Percentiles rank a stretch among this genome's conserved stretches.
Evolutionary conservation across 2,113 vertebrate genomes (phyloP).

Genomic region (Hemiscyllium ocellatum): DNA sequence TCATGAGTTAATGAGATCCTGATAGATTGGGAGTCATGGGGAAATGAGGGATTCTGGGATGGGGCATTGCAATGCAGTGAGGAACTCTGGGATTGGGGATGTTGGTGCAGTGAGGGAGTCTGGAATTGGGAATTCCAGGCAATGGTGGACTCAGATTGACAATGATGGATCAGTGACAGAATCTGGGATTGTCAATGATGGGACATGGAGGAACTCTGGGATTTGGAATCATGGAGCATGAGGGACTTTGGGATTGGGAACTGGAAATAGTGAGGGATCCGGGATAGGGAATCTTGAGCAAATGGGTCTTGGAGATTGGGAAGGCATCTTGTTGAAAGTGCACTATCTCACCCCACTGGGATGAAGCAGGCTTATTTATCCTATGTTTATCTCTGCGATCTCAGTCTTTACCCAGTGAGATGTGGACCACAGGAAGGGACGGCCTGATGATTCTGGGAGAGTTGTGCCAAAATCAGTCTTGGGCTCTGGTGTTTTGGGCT

Average conservation of each 20-base stretch:
- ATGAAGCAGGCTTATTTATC: neutral
- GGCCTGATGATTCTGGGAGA: neutral
- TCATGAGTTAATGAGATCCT: too few species aligned
- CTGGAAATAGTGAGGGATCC: neutral
- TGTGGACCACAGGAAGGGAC: neutral
- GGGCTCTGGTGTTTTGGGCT: neutral
- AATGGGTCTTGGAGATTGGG: neutral
- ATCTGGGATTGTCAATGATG: neutral
- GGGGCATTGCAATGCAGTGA: neutral
- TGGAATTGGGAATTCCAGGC: neutral
- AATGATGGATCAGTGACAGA: neutral
- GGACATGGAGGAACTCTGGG: neutral
- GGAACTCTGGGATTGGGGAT: neutral
- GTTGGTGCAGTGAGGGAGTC: neutral
- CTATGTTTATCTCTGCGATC: neutral
- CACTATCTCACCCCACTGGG: neutral
- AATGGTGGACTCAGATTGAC: too few species aligned
- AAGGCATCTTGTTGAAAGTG: neutral
- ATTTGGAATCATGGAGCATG: neutral
- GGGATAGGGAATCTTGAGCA: neutral
- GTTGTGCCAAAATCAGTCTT: neutral
- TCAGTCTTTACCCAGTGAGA: neutral
- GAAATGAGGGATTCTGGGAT: neutral
- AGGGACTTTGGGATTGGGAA: neutral
- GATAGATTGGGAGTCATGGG: neutral